These are phyloP conservation scores for Deroplatys truncata DNA, from an alignment of 2,888 invertebrate genomes.

Conservation along the genomic window DNA sequence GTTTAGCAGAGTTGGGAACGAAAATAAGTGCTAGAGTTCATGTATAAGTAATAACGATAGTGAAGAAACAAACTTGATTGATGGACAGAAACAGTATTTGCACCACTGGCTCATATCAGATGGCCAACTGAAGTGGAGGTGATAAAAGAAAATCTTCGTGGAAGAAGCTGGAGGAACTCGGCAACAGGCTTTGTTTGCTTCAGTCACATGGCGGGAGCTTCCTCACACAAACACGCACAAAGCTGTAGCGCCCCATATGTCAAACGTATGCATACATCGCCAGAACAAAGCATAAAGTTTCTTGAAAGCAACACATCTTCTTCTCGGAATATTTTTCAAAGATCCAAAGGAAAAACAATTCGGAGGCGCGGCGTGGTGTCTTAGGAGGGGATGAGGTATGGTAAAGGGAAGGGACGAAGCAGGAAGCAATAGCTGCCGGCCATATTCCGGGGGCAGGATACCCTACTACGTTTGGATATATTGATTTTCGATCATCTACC, in stretches of 20 bases:
- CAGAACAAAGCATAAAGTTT: not conserved
- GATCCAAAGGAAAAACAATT: not conserved
- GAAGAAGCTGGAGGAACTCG: not conserved
- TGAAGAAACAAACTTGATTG: too few relatives aligned
- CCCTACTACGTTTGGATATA: not conserved
- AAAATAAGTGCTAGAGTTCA: too few relatives aligned
- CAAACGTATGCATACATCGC: not conserved
- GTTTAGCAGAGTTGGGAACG: too few relatives aligned
- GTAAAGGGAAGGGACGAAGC: not conserved
- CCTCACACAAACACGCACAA: not conserved
- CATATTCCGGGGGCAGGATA: not conserved
- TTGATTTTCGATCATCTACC: conserved; percentile 20
- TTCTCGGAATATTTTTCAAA: not conserved
- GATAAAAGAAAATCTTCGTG: not conserved
- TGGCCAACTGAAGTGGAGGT: not conserved
- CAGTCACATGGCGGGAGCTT: not conserved
- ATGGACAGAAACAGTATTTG: too few relatives aligned
- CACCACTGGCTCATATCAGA: not conserved
- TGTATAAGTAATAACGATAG: too few relatives aligned
- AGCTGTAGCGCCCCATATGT: not conserved
- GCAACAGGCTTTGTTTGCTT: not conserved
- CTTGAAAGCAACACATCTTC: not conserved
- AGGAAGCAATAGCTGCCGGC: not conserved
- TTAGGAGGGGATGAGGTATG: not conserved
- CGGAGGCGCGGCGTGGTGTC: not conserved